Evolutionary conservation across 23 tunicate genomes (phyloP), one percentile per base, ranked within the genome.

Genomic region (Botrylloides violaceus): DNA sequence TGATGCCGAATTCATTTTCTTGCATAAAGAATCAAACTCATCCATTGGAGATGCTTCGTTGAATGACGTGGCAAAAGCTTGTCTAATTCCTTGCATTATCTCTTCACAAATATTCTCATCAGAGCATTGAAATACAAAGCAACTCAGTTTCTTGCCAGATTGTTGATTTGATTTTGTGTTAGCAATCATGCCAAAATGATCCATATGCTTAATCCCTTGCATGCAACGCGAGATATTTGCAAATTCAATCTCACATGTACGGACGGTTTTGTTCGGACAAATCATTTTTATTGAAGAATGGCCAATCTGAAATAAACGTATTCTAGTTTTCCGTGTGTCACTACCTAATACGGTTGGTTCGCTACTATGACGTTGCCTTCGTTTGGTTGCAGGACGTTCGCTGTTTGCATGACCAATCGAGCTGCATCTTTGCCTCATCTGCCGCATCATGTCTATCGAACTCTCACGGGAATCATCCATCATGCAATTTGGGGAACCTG

Each of bases 21-120:
- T 86, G 61, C 94, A 86, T 20, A 86, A 50, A 20, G 65, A 24
- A 56, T 86, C 87, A 43, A 30, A 86, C 15, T 79, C 47, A 29
- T 70, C 58, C 53, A 86, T 36, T 32, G 94, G 94, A 22, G 84
- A 84, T 0, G 94, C 80, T 7, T 79, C 85, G 53, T 76, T 59
- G 4, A 62, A 61, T 29, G 84, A 75, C 61, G 73, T 80, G 1
- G 34, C 50, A 36, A 79, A 80, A 18, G 94, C 80, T 70, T 86
- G 94, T 53, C 65, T 66, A 25, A 86, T 75, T 48, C 87, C 94
- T 66, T 64, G 80, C 81, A 86, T 80, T 19, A 86, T 86, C 37
- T 86, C 94, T 7, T 86, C 94, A 34, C 85, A 75, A 66, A 86
- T 77, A 35, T 34, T 33, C 15, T 66, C 84, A 3, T 86, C 85